Conservation (phyloP, 2,113 vertebrate genomes). For the Hemiprocne comata region DNA sequence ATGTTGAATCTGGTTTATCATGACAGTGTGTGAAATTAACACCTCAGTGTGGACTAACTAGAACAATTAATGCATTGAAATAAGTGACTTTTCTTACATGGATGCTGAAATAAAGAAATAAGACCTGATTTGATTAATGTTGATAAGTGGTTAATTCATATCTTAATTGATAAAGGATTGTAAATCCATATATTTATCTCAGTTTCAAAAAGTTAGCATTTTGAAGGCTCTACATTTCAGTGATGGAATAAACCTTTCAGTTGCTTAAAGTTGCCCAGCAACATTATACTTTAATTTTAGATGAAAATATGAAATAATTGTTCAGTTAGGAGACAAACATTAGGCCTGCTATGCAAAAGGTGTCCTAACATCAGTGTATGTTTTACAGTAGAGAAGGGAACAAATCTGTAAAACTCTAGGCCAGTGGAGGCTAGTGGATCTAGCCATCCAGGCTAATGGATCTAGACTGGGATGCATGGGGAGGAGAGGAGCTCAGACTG, state of each 20-base stretch:
- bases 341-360: not conserved
- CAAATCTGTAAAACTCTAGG: not conserved
- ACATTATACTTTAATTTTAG: not conserved
- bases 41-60: not conserved
- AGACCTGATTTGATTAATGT: not conserved
- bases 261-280: not conserved
- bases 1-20: not conserved
- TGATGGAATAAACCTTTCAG: not conserved
- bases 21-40: not conserved
- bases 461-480: not conserved
- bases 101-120: not conserved
- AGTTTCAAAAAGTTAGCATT: not conserved
- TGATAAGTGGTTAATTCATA: not conserved
- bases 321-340: not conserved
- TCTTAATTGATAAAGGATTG: not conserved
- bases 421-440: not conserved
- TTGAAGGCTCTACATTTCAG: not conserved
- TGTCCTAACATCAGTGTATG: not conserved
- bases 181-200: not conserved
- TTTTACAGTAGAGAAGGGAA: not conserved
- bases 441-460: not conserved
- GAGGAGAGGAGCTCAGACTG: not conserved
- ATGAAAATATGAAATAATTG: not conserved
- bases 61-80: not conserved
- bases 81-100: not conserved